Evolutionary conservation across 2,113 vertebrate species (phyloP).

Genomic region (Tetrax tetrax): DNA sequence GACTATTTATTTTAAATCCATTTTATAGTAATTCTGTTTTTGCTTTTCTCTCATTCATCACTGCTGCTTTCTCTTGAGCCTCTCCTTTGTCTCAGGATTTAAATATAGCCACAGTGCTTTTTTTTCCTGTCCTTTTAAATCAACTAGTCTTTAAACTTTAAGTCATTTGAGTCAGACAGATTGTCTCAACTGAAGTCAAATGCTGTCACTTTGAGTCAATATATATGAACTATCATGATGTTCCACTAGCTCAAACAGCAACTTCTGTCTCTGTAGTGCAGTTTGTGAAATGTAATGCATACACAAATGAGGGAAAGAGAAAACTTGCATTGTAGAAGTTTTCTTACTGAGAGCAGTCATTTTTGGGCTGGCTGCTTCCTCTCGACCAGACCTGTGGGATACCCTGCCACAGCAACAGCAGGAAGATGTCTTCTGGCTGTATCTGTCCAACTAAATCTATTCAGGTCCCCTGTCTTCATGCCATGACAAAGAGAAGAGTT

Average conservation of each 20-base stretch:
- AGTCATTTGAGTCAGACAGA: neutral
- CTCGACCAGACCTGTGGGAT: neutral
- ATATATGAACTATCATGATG: neutral
- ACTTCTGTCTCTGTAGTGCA: neutral
- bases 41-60: neutral
- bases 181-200: constrained; percentile 12
- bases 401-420: neutral
- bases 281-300: neutral
- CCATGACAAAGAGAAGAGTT: neutral
- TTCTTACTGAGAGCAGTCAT: neutral
- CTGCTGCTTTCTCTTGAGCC: neutral
- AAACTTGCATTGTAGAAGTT: neutral
- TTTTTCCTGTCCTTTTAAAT: neutral
- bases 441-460: neutral
- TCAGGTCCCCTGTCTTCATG: neutral
- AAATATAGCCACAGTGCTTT: neutral
- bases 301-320: neutral
- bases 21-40: neutral
- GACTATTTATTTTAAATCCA: neutral
- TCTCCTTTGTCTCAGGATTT: neutral
- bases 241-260: neutral
- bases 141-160: neutral
- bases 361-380: neutral
- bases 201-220: neutral
- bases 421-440: neutral